Conservation (phyloP, 2,888 invertebrate genomes). For the Oscheius sp. region DNA sequence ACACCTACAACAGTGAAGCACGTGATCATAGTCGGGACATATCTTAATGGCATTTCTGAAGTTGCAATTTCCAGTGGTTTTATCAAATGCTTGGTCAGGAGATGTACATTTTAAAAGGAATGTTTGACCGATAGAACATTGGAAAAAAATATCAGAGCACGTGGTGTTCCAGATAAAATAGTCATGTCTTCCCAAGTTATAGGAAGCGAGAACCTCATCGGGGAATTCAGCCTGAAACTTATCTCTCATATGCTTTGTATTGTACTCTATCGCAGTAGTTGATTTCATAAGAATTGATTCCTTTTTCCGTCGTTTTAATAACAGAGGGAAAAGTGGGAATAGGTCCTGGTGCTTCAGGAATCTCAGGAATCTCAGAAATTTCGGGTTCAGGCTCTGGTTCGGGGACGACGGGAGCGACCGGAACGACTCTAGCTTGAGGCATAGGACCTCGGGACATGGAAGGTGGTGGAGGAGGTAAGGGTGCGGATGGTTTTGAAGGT, state of each 20-base stretch:
- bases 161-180: conserved; percentile 68
- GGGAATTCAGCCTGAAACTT: conserved; percentile 48
- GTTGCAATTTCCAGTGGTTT: conserved; percentile 64
- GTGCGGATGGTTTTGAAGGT: background rate
- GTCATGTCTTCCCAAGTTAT: conserved; percentile 58
- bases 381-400: background rate
- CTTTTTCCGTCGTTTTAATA: conserved; percentile 34
- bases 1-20: conserved; percentile 68
- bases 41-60: conserved; percentile 60
- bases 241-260: background rate
- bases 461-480: conserved; percentile 3
- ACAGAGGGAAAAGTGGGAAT: background rate
- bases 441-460: background rate
- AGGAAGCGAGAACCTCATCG: conserved; percentile 50
- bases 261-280: conserved; percentile 60
- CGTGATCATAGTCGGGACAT: conserved; percentile 69
- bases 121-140: conserved; percentile 68
- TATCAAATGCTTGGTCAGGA: conserved; percentile 64
- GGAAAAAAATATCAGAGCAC: conserved; percentile 63
- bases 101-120: conserved; percentile 62
- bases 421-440: background rate
- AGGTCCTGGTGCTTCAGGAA: background rate
- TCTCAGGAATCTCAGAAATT: conserved; percentile 18
- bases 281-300: conserved; percentile 54
- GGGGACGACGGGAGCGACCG: background rate